Percentiles rank a stretch among this genome's conserved stretches.
phyloP scores from a whole-genome alignment of 2,888 invertebrate species.

The Cantharis rustica region DNA sequence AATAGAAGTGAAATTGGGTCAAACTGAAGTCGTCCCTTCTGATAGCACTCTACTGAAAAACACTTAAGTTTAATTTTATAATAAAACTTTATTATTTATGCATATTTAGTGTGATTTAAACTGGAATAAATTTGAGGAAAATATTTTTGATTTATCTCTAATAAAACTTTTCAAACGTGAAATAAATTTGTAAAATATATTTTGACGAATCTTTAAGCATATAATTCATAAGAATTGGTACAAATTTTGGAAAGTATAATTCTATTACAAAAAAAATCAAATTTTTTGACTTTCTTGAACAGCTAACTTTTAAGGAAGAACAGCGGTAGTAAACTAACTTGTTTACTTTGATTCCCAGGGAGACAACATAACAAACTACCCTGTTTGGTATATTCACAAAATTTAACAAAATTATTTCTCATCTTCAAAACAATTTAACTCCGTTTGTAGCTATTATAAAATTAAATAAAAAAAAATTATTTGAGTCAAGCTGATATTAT shows the following conservation, averaged over 20 bases:
- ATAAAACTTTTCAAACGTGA: neutral
- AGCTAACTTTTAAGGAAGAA: neutral
- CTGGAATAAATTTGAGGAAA: neutral
- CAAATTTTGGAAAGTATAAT: neutral
- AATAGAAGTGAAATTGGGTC: slow-evolving; percentile 11
- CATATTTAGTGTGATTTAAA: neutral
- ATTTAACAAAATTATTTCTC: neutral
- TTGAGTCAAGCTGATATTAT: neutral
- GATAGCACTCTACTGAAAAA: neutral
- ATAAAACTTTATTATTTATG: neutral
- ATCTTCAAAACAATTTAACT: neutral
- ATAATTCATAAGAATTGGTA: neutral
- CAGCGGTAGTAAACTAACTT: neutral
- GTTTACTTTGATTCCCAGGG: neutral
- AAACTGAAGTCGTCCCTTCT: slow-evolving; percentile 5
- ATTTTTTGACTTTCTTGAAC: neutral
- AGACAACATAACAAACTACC: neutral
- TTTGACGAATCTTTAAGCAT: neutral
- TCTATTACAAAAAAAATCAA: neutral
- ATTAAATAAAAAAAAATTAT: neutral
- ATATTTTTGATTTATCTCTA: neutral
- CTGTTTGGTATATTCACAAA: neutral
- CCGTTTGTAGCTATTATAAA: neutral
- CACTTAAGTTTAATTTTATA: slow-evolving; percentile 6
- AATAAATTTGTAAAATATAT: neutral